These are phyloP conservation scores for Dione vanillae DNA, from an alignment of 2,888 invertebrate species.

Conservation along the genomic window DNA sequence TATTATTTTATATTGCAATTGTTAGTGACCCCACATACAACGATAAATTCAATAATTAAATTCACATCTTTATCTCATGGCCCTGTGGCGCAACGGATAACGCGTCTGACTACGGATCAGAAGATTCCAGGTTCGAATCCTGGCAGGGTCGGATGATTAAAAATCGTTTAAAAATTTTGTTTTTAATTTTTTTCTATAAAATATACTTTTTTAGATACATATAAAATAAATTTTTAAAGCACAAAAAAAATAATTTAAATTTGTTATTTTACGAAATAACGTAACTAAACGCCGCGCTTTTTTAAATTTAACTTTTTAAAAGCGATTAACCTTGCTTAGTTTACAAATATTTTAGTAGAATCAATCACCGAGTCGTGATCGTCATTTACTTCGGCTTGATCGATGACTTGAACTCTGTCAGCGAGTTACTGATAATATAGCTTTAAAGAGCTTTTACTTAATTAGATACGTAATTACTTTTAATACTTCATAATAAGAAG, in stretches of 20 bases:
- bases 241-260: too few species aligned
- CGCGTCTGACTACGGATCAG: slow-evolving; percentile 89
- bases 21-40: not conserved
- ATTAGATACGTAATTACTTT: slow-evolving; percentile 8
- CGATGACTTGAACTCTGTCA: slow-evolving; percentile 14
- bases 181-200: not conserved
- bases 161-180: too few species aligned
- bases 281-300: not conserved
- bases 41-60: not conserved
- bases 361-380: slow-evolving; percentile 17
- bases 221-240: too few species aligned
- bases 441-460: not conserved
- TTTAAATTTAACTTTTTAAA: not conserved
- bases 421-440: slow-evolving; percentile 1
- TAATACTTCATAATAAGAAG: not conserved
- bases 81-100: slow-evolving; percentile 88
- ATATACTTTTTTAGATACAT: not conserved
- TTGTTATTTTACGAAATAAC: too few species aligned
- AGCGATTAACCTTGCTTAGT: not conserved
- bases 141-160: slow-evolving; percentile 87
- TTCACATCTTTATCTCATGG: slow-evolving; percentile 51
- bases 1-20: too few species aligned
- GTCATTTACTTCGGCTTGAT: not conserved
- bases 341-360: slow-evolving; percentile 4
- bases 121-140: slow-evolving; percentile 88